phyloP scores from a whole-genome alignment of 2,113 vertebrate species.

The Phoxinus phoxinus region DNA sequence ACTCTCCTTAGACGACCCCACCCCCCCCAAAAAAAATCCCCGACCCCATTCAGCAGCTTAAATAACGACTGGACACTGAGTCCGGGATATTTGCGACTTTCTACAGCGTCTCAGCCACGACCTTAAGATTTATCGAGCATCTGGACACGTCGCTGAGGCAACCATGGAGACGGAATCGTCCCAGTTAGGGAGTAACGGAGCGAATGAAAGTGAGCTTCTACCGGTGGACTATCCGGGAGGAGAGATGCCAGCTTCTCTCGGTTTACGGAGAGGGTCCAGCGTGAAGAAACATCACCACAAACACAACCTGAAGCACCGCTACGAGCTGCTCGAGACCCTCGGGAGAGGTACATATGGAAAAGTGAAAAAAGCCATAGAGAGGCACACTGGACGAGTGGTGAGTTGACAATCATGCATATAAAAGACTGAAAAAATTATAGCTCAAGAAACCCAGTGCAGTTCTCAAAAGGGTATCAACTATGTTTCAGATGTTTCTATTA shows the following conservation, averaged over 20 bases:
- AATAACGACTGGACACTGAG: conserved; percentile 4
- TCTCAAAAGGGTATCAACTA: neutral
- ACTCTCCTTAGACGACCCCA: neutral
- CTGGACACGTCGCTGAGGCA: neutral
- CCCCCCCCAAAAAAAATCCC: neutral
- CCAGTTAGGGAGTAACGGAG: conserved; percentile 36
- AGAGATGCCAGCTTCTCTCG: conserved; percentile 38
- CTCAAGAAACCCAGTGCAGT: neutral
- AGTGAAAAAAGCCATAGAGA: conserved; percentile 87
- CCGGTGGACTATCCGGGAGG: conserved; percentile 49
- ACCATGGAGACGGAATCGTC: conserved; percentile 54
- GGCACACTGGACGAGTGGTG: conserved; percentile 87
- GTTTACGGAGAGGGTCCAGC: conserved; percentile 51
- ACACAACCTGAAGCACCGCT: conserved; percentile 91
- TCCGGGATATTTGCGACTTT: neutral
- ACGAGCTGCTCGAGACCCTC: conserved; percentile 87
- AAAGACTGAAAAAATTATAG: neutral
- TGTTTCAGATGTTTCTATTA: neutral
- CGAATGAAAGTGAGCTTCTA: conserved; percentile 20
- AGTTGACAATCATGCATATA: conserved; percentile 58
- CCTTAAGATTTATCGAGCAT: neutral
- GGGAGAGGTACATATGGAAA: conserved; percentile 90
- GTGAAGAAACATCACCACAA: conserved; percentile 89
- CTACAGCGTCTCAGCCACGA: neutral
- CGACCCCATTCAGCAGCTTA: neutral